Evolutionary conservation across 1,140 invertebrate genomes (phyloP), one percentile per base, ranked within the genome.

Genomic region (Metopolophium dirhodum): DNA sequence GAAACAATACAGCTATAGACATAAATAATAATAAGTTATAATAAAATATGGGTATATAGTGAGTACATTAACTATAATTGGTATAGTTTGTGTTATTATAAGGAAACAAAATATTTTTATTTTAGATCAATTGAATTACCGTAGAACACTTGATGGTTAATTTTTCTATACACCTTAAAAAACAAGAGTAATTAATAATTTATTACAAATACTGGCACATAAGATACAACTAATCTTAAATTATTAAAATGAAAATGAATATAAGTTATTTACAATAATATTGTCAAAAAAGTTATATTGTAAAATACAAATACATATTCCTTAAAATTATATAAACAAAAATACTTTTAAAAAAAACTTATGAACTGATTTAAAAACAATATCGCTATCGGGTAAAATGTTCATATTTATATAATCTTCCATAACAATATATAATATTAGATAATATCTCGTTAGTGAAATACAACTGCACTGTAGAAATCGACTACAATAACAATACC

Each of bases 401-500:
- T 54, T 57, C 3, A 57, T 57, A 23, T 26, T 57, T 41, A 41
- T 41, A 41, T 90, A 61, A 90, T 90, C 23, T 45, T 61, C 54
- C 23, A 14, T 45, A 7, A 61, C 54, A 61, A 90, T 30, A 45
- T 23, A 61, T n/a, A 89, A 54, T 30, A 90, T 90, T 90, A 90
- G 54, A 61, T 90, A 90, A 61, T 90, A 90, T 90, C 35, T 90
- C 89, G 37, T 90, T 90, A 61, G 89, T 90, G 35, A 90, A 90
- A 89, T 22, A 89, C 87, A 47, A 90, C 89, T 90, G 37, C 18
- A 45, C 4, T 51, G 35, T 30, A 89, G 11, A 23, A 61, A 54
- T 57, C 23, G 2, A 90, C 49, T 90, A 41, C 51, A 90, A 90
- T 68, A 90, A 90, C 89, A 90, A 90, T 90, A 68, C 51, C 14